A percentile compares a stretch with the other conserved stretches of the same genome.
Conservation (phyloP, 2,888 invertebrate species). For the Scaptomyza parva region DNA sequence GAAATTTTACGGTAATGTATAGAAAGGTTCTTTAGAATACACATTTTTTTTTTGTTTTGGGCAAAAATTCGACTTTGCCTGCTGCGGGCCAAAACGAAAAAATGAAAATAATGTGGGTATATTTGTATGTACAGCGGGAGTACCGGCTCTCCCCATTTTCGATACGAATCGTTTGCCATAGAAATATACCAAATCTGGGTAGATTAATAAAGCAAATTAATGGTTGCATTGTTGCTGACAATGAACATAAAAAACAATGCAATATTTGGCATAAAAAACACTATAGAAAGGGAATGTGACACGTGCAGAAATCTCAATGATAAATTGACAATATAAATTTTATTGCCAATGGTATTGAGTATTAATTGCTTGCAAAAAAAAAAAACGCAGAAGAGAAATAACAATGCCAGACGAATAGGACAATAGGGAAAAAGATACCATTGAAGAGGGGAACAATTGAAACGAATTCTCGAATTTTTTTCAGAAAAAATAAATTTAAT, state of each 20-base stretch:
- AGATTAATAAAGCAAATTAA: slow-evolving; percentile 76
- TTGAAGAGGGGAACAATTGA: background rate
- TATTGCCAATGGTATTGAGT: slow-evolving; percentile 68
- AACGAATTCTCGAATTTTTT: background rate
- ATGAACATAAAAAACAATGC: slow-evolving; percentile 39
- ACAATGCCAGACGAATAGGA: background rate
- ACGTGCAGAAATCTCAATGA: slow-evolving; percentile 71
- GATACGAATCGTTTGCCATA: slow-evolving; percentile 8
- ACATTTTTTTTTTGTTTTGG: slow-evolving; percentile 4
- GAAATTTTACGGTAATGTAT: slow-evolving; percentile 77
- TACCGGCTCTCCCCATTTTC: background rate
- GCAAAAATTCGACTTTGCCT: slow-evolving; percentile 30
- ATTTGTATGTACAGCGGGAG: background rate
- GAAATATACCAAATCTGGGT: slow-evolving; percentile 37
- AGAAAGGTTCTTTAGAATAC: slow-evolving; percentile 44
- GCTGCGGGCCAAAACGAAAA: slow-evolving; percentile 5
- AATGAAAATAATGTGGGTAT: background rate
- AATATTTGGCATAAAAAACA: slow-evolving; percentile 35
- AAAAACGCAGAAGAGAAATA: background rate
- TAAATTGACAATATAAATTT: slow-evolving; percentile 69
- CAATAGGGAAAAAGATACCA: background rate
- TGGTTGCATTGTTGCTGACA: slow-evolving; percentile 60
- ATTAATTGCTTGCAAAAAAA: slow-evolving; percentile 64
- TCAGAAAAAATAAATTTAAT: background rate
- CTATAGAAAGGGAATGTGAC: slow-evolving; percentile 46